These are phyloP conservation scores for Aradophagus sp. DNA, from an alignment of 1,140 invertebrate species.

Conservation along the genomic window DNA sequence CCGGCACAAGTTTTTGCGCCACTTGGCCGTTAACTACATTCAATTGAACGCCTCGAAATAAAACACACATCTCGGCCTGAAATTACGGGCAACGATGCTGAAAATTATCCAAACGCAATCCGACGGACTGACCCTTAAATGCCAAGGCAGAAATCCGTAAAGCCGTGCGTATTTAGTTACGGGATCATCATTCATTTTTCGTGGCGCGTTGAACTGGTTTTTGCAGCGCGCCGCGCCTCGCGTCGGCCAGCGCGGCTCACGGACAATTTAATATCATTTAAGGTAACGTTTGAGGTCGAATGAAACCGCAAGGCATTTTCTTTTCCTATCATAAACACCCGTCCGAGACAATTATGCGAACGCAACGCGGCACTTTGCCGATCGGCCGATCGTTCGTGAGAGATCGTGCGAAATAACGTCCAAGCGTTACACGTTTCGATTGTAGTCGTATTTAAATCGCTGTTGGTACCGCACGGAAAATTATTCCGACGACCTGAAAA, in stretches of 20 bases:
- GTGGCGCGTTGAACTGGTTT: slow-evolving; percentile 35
- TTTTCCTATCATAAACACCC: slow-evolving; percentile 57
- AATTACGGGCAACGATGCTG: too few relatives aligned
- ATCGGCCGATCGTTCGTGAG: slow-evolving; percentile 49
- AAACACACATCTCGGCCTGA: too few relatives aligned
- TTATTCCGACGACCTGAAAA: too few relatives aligned
- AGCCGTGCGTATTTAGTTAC: slow-evolving; percentile 45
- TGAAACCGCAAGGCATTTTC: slow-evolving; percentile 59
- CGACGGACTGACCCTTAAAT: slow-evolving; percentile 27
- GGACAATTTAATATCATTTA: slow-evolving; percentile 63
- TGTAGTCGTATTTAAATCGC: too few relatives aligned
- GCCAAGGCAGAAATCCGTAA: slow-evolving; percentile 24
- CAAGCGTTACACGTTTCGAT: too few relatives aligned
- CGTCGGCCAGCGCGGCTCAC: slow-evolving; percentile 39
- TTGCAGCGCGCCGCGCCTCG: slow-evolving; percentile 21
- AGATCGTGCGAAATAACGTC: slow-evolving; percentile 55
- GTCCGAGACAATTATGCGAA: slow-evolving; percentile 57
- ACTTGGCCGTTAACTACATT: too few relatives aligned
- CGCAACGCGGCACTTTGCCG: slow-evolving; percentile 56
- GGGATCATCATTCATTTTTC: slow-evolving; percentile 42
- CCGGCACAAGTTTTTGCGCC: too few relatives aligned
- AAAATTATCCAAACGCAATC: too few relatives aligned
- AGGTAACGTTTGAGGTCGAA: slow-evolving; percentile 56
- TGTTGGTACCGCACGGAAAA: too few relatives aligned
- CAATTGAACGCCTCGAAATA: too few relatives aligned